phyloP scores from a whole-genome alignment of 2,797 vertebrate species.

The Macroramphosus scolopax region DNA sequence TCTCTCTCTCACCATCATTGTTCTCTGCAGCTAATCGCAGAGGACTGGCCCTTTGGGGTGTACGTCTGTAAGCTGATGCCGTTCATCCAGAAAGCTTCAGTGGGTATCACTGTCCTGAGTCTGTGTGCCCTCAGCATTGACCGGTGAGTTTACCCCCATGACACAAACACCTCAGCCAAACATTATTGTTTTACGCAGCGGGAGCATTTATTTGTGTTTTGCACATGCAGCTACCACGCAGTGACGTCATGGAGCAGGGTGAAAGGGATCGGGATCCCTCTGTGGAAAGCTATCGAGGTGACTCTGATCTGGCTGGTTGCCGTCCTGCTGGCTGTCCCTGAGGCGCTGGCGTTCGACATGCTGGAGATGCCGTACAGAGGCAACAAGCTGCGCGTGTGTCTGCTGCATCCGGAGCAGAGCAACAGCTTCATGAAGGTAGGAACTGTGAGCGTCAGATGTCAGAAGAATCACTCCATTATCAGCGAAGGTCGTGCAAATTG shows the following conservation, averaged over 20 bases:
- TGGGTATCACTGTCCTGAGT: conserved; percentile 89
- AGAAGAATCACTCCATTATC: too few relatives aligned
- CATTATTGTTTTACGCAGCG: background rate
- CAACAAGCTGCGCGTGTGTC: conserved; percentile 80
- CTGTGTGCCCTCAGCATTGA: conserved; percentile 89
- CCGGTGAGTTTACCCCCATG: conserved; percentile 70
- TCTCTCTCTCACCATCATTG: background rate
- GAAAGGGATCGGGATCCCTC: conserved; percentile 87
- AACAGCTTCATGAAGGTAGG: conserved; percentile 81
- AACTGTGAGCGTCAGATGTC: background rate
- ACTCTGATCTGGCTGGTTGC: conserved; percentile 84
- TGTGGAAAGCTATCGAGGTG: conserved; percentile 87
- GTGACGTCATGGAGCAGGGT: conserved; percentile 90
- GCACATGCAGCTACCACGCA: conserved; percentile 80
- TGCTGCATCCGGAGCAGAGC: conserved; percentile 80
- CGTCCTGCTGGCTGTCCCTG: conserved; percentile 83
- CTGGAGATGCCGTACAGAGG: conserved; percentile 82
- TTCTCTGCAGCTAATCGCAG: conserved; percentile 78
- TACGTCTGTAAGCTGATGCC: conserved; percentile 86
- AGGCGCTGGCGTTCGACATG: conserved; percentile 86
- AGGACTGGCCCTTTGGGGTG: conserved; percentile 87
- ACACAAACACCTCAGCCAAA: background rate
- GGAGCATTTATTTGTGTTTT: background rate
- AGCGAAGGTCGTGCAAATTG: too few relatives aligned
- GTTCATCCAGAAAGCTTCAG: conserved; percentile 88